A percentile compares a stretch with the other conserved stretches of the same genome.
phyloP scores from a whole-genome alignment of 2,113 vertebrate genomes.

The Archocentrus centrarchus region DNA sequence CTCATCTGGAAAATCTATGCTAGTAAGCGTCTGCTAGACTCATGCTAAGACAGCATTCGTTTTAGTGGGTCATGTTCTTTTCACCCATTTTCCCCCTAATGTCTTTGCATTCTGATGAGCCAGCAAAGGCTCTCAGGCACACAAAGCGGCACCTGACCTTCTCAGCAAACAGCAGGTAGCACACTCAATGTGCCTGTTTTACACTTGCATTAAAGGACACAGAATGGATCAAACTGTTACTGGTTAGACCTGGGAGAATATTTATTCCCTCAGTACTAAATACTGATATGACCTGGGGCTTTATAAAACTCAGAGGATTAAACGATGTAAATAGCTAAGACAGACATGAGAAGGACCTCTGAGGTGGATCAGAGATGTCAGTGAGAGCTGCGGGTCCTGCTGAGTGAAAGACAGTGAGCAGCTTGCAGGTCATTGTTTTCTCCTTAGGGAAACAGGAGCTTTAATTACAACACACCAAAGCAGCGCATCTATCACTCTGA shows the following conservation, averaged over 20 bases:
- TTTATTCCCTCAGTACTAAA: neutral
- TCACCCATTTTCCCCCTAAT: conserved; percentile 58
- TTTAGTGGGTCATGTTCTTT: conserved; percentile 51
- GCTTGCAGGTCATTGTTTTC: conserved; percentile 52
- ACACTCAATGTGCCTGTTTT: conserved; percentile 51
- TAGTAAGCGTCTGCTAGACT: neutral
- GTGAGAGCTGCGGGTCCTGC: conserved; percentile 20
- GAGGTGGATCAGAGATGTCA: conserved; percentile 41
- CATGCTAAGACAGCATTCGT: conserved; percentile 11
- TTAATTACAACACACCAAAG: conserved; percentile 69
- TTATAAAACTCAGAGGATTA: conserved; percentile 26
- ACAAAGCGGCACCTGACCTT: conserved; percentile 62
- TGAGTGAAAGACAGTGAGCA: conserved; percentile 48
- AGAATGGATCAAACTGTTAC: conserved; percentile 26
- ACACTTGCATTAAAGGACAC: conserved; percentile 52
- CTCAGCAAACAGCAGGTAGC: conserved; percentile 45
- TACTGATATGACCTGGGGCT: conserved; percentile 15
- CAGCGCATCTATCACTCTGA: conserved; percentile 59
- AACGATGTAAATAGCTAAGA: conserved; percentile 9
- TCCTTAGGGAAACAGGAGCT: conserved; percentile 54
- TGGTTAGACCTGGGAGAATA: conserved; percentile 19
- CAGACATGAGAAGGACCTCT: conserved; percentile 16
- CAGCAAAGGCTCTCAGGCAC: conserved; percentile 59
- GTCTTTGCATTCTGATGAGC: conserved; percentile 77
- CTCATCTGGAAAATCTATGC: conserved; percentile 12